Evolutionary conservation across 2,888 invertebrate genomes (phyloP).

Genomic region (Andrena trimmerana): DNA sequence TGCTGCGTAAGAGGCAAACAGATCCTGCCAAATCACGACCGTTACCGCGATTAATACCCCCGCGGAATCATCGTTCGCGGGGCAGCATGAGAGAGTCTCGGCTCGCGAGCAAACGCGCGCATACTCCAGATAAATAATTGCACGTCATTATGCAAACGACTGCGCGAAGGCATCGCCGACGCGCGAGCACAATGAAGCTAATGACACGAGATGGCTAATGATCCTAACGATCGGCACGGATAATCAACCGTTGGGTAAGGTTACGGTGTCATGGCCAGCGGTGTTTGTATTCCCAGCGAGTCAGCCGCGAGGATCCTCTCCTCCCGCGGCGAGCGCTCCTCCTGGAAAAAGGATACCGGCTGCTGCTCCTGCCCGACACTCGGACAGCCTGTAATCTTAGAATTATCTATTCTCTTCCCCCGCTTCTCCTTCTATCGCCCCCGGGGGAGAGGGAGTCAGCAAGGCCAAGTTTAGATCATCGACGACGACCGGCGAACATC

Average conservation of each 20-base stretch:
- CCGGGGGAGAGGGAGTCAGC: constrained; percentile 51
- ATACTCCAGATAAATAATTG: constrained; percentile 80
- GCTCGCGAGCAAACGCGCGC: constrained; percentile 32
- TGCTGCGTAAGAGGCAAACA: background rate
- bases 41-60: background rate
- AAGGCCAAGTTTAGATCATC: constrained; percentile 84
- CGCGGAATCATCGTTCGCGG: constrained; percentile 10
- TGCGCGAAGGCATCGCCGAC: constrained; percentile 66
- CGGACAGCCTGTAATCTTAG: constrained; percentile 69
- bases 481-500: constrained; percentile 64
- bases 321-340: constrained; percentile 38
- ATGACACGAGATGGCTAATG: constrained; percentile 74
- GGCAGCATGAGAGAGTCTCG: background rate
- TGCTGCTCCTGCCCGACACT: constrained; percentile 52
- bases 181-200: constrained; percentile 70
- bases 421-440: background rate
- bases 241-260: constrained; percentile 79
- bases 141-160: constrained; percentile 76
- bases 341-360: constrained; percentile 60
- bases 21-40: constrained; percentile 9
- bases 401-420: constrained; percentile 62
- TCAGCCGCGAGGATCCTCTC: constrained; percentile 36
- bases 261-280: constrained; percentile 82
- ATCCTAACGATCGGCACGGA: constrained; percentile 70
- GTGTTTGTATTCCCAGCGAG: constrained; percentile 76